A percentile compares a stretch with the other conserved stretches of the same genome.
Evolutionary conservation across 2,113 vertebrate species (phyloP).

Genomic region (Lichenostomus cassidix): DNA sequence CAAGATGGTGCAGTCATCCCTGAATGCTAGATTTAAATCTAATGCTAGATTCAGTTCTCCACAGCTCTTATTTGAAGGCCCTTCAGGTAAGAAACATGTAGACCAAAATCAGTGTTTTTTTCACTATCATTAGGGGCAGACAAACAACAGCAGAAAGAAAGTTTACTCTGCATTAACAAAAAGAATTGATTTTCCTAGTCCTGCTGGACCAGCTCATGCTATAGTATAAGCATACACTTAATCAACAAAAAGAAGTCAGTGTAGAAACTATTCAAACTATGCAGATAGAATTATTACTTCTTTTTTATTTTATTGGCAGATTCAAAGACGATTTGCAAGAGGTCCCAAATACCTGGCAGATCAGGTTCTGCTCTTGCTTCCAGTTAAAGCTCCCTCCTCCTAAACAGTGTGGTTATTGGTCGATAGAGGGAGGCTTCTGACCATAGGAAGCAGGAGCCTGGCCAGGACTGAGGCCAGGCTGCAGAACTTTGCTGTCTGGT

Average conservation of each 20-base stretch:
- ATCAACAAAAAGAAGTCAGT: background rate
- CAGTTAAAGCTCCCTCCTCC: background rate
- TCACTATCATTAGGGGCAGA: background rate
- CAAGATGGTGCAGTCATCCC: background rate
- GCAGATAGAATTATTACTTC: background rate
- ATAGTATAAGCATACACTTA: background rate
- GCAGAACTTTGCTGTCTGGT: background rate
- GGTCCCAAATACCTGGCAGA: background rate
- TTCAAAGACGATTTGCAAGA: background rate
- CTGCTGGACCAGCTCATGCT: background rate
- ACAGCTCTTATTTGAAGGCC: background rate
- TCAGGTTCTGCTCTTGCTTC: background rate
- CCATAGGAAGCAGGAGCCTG: background rate
- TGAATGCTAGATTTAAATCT: background rate
- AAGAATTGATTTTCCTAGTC: background rate
- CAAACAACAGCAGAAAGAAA: background rate
- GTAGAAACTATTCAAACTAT: background rate
- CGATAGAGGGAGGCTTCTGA: slow-evolving; percentile 60
- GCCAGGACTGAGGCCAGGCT: background rate
- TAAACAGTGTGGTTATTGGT: background rate
- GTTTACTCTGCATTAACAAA: background rate
- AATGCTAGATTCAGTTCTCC: background rate
- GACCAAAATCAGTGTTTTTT: background rate
- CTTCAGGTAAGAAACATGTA: background rate
- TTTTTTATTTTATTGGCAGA: background rate